A percentile compares a stretch with the other conserved stretches of the same genome.
Conservation (phyloP, 2,888 invertebrate genomes). For the Sphaeridia pumilis region DNA sequence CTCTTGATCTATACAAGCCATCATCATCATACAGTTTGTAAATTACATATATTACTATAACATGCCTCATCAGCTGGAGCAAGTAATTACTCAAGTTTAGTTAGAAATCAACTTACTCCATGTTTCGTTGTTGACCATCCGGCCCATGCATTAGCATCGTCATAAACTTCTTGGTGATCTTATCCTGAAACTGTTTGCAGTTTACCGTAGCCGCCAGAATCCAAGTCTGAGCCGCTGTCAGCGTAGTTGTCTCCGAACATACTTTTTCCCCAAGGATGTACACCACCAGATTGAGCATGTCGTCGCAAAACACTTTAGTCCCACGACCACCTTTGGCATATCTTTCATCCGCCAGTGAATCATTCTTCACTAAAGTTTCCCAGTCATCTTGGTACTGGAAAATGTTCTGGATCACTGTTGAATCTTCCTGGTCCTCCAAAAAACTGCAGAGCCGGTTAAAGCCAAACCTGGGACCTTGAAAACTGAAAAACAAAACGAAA, state of each 20-base stretch:
- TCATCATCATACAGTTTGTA: not conserved
- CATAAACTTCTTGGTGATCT: conserved; percentile 5
- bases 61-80: not conserved
- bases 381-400: conserved; percentile 18
- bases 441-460: conserved; percentile 19
- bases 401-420: conserved; percentile 19
- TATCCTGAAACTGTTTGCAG: conserved; percentile 6
- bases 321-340: not conserved
- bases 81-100: not conserved
- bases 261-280: conserved; percentile 23
- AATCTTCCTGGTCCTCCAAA: conserved; percentile 5
- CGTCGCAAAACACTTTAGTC: conserved; percentile 5
- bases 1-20: not conserved
- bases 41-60: not conserved
- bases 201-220: conserved; percentile 13
- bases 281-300: conserved; percentile 18
- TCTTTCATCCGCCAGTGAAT: not conserved
- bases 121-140: not conserved
- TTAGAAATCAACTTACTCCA: not conserved
- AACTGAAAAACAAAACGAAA: too few species aligned
- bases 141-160: not conserved
- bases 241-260: conserved; percentile 12
- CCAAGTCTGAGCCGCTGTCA: conserved; percentile 12
- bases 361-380: conserved; percentile 16
- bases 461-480: conserved; percentile 25